Evolutionary conservation across 2,797 vertebrate genomes (phyloP).

Genomic region (Falco peregrinus): DNA sequence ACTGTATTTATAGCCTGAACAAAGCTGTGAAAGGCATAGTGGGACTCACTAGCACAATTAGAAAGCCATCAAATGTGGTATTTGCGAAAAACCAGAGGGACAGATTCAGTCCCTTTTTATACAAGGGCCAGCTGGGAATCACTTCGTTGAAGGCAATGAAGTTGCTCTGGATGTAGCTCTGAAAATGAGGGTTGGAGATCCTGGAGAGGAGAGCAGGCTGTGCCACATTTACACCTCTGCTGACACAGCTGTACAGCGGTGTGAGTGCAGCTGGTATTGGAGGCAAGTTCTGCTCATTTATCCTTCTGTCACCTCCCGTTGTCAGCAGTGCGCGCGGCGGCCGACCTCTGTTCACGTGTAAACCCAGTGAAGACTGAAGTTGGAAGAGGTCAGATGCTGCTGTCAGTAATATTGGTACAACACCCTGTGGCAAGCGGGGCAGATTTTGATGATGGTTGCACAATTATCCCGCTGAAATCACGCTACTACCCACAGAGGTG

Average conservation of each 20-base stretch:
- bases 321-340: rapidly evolving
- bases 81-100: neutral
- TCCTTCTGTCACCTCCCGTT: neutral
- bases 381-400: neutral
- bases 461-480: slow-evolving; percentile 7
- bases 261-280: neutral
- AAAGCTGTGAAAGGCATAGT: neutral
- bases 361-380: neutral
- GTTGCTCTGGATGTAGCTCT: neutral
- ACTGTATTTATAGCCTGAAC: neutral
- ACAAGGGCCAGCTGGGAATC: neutral
- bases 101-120: neutral
- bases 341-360: neutral
- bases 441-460: neutral
- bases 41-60: neutral
- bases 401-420: neutral
- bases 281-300: neutral
- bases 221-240: neutral
- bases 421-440: neutral
- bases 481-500: neutral
- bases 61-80: neutral
- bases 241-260: neutral
- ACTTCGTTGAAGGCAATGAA: neutral
- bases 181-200: neutral
- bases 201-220: neutral